Evolutionary conservation across 2,797 vertebrate genomes (phyloP), one percentile per base, ranked within the genome.

Genomic region (Bucorvus abyssinicus): DNA sequence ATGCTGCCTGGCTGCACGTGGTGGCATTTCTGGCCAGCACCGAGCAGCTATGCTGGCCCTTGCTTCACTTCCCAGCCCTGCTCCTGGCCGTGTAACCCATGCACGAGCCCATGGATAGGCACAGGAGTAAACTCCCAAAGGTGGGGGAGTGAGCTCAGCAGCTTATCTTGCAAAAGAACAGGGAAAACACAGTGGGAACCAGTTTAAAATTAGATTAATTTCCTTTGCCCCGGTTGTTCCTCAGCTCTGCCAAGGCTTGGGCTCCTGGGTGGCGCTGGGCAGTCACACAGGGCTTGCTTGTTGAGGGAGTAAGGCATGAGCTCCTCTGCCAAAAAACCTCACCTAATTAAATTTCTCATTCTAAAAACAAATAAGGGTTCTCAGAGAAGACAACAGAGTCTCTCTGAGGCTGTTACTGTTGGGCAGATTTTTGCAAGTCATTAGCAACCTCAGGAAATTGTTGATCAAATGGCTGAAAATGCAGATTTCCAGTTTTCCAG

Each of bases 401-500:
- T 95, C 84, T 87, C 91, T 10, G 89, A 89, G 89, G 94, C 75
- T 92, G 92, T 93, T 95, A 83, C 79, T 89, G 55, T 55, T 45
- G 73, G 90, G 89, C 65, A 91, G 83, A 86, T 92, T 95, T 95
- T 91, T 87, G 93, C 84, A 96, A 96, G 82, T 92, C 79, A 65
- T 97, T 97, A 95, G 47, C 76, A 95, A 30, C 55, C 84, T 92
- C n/a, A 9, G 89, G 91, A 91, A 93, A 85, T 77, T 78, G 94
- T 91, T 78, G 77, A 84, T 94, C 87, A 76, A 89, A 92, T 91
- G 91, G 81, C 68, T 96, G 88, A 79, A 95, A 96, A 88, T 73
- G 67, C 83, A 86, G 92, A 85, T 88, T 84, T 84, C 82, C 93
- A 87, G 91, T 95, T 89, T 91, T 91, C 91, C 91, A 84, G 85